These are phyloP conservation scores for Meiosimyza platycephala DNA, from an alignment of 2,888 invertebrate genomes.

Conservation along the genomic window DNA sequence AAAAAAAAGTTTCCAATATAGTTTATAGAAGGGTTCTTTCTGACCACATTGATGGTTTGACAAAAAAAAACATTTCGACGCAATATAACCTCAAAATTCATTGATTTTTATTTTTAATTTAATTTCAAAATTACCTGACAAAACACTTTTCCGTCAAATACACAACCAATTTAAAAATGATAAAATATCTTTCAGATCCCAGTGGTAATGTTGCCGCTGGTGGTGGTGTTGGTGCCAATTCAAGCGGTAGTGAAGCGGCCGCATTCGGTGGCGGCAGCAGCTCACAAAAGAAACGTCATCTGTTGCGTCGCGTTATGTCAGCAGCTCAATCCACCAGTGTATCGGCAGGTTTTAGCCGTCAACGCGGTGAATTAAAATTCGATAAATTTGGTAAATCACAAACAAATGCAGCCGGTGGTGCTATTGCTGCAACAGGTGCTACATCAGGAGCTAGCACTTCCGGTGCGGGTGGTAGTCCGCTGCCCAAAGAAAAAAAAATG, in stretches of 20 bases:
- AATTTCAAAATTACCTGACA: no score
- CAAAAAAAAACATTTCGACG: no score
- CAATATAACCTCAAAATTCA: no score
- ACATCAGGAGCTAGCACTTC: background rate
- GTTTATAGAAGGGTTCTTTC: no score
- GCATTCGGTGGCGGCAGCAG: conserved; percentile 11
- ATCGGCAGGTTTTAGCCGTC: conserved; percentile 41
- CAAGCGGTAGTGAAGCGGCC: conserved; percentile 45
- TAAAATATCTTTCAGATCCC: conserved; percentile 39
- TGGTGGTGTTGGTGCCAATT: conserved; percentile 39
- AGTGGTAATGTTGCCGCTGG: conserved; percentile 42
- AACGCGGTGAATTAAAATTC: conserved; percentile 52
- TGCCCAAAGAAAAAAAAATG: conserved; percentile 56
- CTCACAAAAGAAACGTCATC: conserved; percentile 51
- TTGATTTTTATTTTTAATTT: no score
- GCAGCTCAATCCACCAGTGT: conserved; percentile 44
- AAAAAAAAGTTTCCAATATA: no score
- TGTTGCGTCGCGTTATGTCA: conserved; percentile 55
- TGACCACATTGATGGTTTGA: no score
- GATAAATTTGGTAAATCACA: conserved; percentile 56
- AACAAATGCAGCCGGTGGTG: conserved; percentile 27
- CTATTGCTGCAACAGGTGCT: conserved; percentile 19
- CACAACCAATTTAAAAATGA: background rate
- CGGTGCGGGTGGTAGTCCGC: conserved; percentile 40
- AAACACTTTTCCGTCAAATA: no score